phyloP scores from a whole-genome alignment of 2,113 vertebrate genomes.

The Leuciscus idus region DNA sequence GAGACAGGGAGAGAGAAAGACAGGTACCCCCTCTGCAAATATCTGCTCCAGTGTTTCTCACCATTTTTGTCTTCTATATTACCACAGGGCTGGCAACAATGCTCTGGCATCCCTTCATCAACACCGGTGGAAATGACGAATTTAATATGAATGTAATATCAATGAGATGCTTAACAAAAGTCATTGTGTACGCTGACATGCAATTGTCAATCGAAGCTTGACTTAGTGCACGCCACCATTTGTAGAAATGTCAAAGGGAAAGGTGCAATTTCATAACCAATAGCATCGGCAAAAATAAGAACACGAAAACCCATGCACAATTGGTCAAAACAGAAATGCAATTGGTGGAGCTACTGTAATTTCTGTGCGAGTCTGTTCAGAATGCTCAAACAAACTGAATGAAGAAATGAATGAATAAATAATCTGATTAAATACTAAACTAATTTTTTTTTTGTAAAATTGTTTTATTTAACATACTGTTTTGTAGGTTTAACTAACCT shows the following conservation, averaged over 20 bases:
- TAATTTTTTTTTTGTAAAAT: neutral
- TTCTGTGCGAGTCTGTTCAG: neutral
- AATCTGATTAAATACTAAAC: neutral
- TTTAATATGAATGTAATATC: neutral
- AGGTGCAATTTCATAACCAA: neutral
- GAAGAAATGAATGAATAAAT: neutral
- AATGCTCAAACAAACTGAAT: neutral
- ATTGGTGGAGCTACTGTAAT: neutral
- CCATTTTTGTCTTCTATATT: neutral
- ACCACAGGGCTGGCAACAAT: neutral
- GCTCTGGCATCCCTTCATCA: neutral
- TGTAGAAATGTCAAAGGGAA: neutral
- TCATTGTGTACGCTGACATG: neutral
- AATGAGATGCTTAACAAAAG: neutral
- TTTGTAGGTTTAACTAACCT: neutral
- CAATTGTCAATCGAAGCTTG: neutral
- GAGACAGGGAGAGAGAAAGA: conserved; percentile 45
- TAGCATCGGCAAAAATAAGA: neutral
- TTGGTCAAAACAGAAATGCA: neutral
- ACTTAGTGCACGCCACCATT: neutral
- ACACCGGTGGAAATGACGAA: neutral
- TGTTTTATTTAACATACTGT: too few species aligned
- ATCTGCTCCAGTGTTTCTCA: conserved; percentile 2
- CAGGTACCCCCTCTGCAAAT: conserved; percentile 22
- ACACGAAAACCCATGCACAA: too few species aligned